These are phyloP conservation scores for Amphimallon solstitiale DNA, from an alignment of 2,888 invertebrate genomes.

Conservation along the genomic window DNA sequence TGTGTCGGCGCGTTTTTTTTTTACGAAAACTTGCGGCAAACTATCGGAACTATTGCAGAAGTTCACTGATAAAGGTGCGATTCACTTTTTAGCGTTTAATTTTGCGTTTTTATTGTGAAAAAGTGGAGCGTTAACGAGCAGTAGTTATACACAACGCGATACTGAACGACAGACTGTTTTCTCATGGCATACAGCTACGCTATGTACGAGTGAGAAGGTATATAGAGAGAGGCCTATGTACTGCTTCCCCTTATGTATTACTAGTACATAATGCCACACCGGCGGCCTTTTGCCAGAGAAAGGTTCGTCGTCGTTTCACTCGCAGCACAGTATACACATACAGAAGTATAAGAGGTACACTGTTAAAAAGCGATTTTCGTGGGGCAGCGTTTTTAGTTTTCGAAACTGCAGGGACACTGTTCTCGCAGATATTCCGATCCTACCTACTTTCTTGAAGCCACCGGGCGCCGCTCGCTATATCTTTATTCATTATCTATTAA, in stretches of 20 bases:
- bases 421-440: not conserved
- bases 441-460: too few relatives aligned
- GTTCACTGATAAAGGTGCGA: not conserved
- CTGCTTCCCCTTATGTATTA: constrained; percentile 60
- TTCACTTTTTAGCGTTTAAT: not conserved
- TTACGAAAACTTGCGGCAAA: not conserved
- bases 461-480: too few relatives aligned
- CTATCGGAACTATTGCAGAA: constrained; percentile 4
- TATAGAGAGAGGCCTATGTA: constrained; percentile 57
- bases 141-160: constrained; percentile 35
- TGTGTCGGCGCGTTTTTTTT: constrained; percentile 16
- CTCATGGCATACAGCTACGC: constrained; percentile 59
- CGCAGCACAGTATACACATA: too few relatives aligned
- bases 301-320: constrained; percentile 30
- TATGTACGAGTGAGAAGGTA: constrained; percentile 58
- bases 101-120: constrained; percentile 13
- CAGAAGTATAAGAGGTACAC: constrained; percentile 36
- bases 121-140: constrained; percentile 20
- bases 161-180: constrained; percentile 40
- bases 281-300: constrained; percentile 40
- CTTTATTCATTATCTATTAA: too few relatives aligned
- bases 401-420: constrained; percentile 3
- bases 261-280: constrained; percentile 55
- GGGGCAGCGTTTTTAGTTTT: not conserved
- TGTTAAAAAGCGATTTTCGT: constrained; percentile 33